Base-by-base conservation (phyloP, 2,888 invertebrate genomes). In the Agriopis marginaria region DNA sequence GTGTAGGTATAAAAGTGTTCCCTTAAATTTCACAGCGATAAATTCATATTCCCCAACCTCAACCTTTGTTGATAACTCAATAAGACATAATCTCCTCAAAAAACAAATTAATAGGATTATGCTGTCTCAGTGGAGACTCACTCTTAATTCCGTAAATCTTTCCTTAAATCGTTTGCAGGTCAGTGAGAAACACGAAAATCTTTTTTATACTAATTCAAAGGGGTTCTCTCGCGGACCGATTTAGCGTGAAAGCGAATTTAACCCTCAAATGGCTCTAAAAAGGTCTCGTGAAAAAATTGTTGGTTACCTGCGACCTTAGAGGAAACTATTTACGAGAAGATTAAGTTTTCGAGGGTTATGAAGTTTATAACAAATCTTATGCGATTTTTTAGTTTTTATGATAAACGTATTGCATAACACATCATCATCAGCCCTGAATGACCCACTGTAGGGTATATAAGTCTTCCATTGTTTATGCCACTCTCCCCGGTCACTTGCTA, bases 241-340 rank as follows among this genome's bases (percentile, higher is more conserved):
- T 90, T 90, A 89, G 82, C 87, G 88, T 89, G 82, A 89, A 89
- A 89, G 86, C 87, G 86, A 87, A 87, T 88, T 87, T 83, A 84
- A 84, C 87, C 88, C 87, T 83, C 84, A 82, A 80, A 82, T 77
- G 80, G 77, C 80, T 82, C 81, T 77, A 83, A 87, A 81, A 80
- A 79, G 77, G 77, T 69, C 75, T 79, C 77, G 80, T 78, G 83
- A 84, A 87, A 66, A 88, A 89, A 86, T 81, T 80, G 78, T 80
- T 76, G 75, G 79, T 83, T 88, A 88, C 89, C 89, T 88, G 88
- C 81, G 79, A 73, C 70, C 73, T 76, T 47, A 74, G 64, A 73
- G 71, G 73, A 72, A 79, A 83, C 81, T 82, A 82, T 83, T 82
- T 80, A 78, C 75, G 82, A 73, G 73, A 50, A 76, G 78, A 83